A percentile compares a stretch with the other conserved stretches of the same genome.
Evolutionary conservation across 2,113 vertebrate species (phyloP).

Genomic region (Atlantisia rogersi): DNA sequence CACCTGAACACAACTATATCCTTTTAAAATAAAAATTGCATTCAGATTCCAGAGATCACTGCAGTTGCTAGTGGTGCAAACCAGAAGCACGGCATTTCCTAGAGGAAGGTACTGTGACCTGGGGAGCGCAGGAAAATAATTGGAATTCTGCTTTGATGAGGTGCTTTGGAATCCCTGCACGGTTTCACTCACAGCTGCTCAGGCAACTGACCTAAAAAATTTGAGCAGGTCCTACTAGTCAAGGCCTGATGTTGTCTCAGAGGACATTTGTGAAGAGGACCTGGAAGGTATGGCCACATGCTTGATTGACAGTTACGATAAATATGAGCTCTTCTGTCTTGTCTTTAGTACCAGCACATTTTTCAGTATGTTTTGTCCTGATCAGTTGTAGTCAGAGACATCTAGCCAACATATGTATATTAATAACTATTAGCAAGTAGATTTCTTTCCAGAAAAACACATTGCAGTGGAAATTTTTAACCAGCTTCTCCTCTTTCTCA

Average conservation of each 20-base stretch:
- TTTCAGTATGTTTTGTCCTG: neutral
- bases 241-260: neutral
- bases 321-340: neutral
- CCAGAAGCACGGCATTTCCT: neutral
- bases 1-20: neutral
- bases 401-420: neutral
- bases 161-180: neutral
- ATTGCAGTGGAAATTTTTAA: neutral
- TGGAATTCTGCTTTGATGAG: neutral
- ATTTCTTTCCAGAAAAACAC: neutral
- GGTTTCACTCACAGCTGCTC: neutral
- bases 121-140: neutral
- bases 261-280: neutral
- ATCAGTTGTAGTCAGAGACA: neutral
- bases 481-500: neutral
- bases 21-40: neutral
- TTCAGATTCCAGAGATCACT: neutral
- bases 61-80: neutral
- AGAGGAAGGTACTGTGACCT: neutral
- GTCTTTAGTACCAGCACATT: neutral
- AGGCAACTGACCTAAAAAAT: neutral
- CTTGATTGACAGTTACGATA: neutral
- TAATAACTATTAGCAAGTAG: neutral
- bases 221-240: neutral
- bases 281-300: neutral